Evolutionary conservation across 2,888 invertebrate genomes (phyloP).

Genomic region (Clunio marinus): DNA sequence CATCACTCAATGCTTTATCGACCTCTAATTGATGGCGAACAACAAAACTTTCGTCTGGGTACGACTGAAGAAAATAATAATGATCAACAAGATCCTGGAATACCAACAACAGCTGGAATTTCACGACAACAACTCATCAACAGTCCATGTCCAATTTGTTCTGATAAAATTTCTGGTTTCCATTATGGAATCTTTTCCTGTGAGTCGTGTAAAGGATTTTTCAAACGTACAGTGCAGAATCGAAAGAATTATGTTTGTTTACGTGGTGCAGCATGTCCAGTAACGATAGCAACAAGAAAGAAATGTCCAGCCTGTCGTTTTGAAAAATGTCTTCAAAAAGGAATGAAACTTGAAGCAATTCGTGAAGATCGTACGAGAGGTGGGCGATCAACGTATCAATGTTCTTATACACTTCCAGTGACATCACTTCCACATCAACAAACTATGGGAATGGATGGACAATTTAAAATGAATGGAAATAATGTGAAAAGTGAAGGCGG

Average conservation of each 20-base stretch:
- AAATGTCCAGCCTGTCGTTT: constrained; percentile 97
- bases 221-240: constrained; percentile 97
- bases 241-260: constrained; percentile 94
- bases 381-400: constrained; percentile 93
- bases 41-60: constrained; percentile 51
- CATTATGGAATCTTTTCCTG: constrained; percentile 98
- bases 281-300: constrained; percentile 88
- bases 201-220: constrained; percentile 97
- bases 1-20: constrained; percentile 57
- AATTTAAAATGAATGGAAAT: constrained; percentile 19
- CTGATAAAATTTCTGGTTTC: constrained; percentile 93
- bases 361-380: constrained; percentile 92
- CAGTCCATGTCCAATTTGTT: constrained; percentile 92
- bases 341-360: constrained; percentile 97
- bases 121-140: constrained; percentile 79
- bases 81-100: constrained; percentile 46
- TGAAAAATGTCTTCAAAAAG: constrained; percentile 90
- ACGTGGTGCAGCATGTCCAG: constrained; percentile 84
- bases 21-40: constrained; percentile 52
- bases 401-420: constrained; percentile 82
- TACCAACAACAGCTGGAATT: constrained; percentile 67
- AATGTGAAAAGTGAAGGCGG: constrained; percentile 6
- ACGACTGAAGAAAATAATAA: constrained; percentile 45
- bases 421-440: constrained; percentile 44
- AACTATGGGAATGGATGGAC: constrained; percentile 7